These are phyloP conservation scores for Hirtodrosophila confusa DNA, from an alignment of 2,888 invertebrate species.

Conservation along the genomic window DNA sequence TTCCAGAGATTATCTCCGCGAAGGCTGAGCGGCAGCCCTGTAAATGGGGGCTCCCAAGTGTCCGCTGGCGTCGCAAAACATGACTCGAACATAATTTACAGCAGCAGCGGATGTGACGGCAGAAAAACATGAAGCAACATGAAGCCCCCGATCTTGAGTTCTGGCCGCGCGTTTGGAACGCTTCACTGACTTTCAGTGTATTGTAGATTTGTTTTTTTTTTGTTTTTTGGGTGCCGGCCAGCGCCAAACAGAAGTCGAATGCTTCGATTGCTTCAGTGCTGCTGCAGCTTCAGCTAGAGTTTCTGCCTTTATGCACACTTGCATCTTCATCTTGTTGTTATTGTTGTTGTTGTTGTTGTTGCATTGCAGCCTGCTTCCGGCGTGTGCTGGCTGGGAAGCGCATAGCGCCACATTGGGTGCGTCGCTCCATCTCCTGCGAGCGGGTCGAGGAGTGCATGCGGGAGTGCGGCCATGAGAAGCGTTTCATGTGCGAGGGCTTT, in stretches of 20 bases:
- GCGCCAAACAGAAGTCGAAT: not conserved
- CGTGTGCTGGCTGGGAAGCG: constrained; percentile 90
- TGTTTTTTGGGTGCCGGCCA: constrained; percentile 1
- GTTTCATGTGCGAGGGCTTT: constrained; percentile 92
- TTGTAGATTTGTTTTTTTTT: constrained; percentile 11
- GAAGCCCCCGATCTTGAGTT: constrained; percentile 67
- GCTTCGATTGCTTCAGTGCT: constrained; percentile 32
- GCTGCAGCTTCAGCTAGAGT: constrained; percentile 23
- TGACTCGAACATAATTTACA: constrained; percentile 80
- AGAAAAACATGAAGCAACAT: constrained; percentile 56
- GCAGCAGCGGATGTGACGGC: constrained; percentile 66
- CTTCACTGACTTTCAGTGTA: constrained; percentile 60
- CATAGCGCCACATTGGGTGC: constrained; percentile 88
- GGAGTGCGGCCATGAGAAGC: constrained; percentile 90
- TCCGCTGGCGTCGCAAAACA: constrained; percentile 55
- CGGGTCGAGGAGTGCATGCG: constrained; percentile 90
- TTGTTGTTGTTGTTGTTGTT: constrained; percentile 7
- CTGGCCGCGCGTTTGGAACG: constrained; percentile 60
- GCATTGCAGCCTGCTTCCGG: constrained; percentile 89
- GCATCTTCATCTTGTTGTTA: constrained; percentile 25
- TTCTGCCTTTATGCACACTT: constrained; percentile 17
- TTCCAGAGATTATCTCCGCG: constrained; percentile 45
- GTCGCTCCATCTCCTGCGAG: constrained; percentile 89
- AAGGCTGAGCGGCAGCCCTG: constrained; percentile 32
- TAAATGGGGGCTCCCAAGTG: constrained; percentile 21